Evolutionary conservation across 2,113 vertebrate genomes (phyloP).

Genomic region (Geococcyx californianus): DNA sequence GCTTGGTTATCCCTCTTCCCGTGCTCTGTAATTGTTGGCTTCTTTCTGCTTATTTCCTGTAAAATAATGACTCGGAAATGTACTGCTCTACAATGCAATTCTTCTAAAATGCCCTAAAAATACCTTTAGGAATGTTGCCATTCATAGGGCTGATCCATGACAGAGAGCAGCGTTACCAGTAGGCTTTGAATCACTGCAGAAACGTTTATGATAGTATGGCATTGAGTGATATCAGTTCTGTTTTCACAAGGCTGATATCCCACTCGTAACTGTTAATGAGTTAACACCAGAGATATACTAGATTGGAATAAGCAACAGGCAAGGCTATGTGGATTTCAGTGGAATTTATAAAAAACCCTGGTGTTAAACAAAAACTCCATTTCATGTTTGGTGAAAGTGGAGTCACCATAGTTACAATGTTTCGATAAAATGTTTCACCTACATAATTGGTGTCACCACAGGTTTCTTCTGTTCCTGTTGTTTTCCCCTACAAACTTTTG

Average conservation of each 20-base stretch:
- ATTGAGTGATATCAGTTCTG: background rate
- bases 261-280: background rate
- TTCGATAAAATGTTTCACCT: background rate
- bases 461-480: background rate
- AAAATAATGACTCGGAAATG: background rate
- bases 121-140: background rate
- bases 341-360: background rate
- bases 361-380: background rate
- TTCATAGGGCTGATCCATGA: background rate
- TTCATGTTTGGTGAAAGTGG: background rate
- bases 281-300: background rate
- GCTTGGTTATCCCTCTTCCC: constrained; percentile 9
- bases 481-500: background rate
- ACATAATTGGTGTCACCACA: background rate
- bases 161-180: background rate
- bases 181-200: background rate
- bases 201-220: background rate
- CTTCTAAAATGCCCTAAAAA: background rate
- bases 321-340: background rate
- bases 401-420: background rate
- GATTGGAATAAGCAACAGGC: background rate
- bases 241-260: background rate
- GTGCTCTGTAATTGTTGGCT: background rate
- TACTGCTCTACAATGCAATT: background rate
- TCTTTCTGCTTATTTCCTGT: background rate